These are phyloP conservation scores for Synanthedon andrenaeformis DNA, from an alignment of 2,888 invertebrate species.

Conservation along the genomic window DNA sequence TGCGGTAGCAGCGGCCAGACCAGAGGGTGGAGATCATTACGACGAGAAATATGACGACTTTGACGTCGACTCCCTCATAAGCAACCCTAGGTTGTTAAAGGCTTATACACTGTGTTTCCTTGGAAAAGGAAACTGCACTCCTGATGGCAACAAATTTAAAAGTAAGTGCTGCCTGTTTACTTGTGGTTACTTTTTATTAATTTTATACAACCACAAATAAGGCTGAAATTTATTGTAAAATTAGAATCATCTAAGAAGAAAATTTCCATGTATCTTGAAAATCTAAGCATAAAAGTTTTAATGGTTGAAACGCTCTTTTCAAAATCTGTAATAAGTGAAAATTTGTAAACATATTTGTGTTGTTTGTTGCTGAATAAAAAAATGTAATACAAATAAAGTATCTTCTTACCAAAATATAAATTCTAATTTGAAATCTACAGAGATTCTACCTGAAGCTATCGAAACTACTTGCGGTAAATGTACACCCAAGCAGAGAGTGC, in stretches of 20 bases:
- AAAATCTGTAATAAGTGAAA: no score
- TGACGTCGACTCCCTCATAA: constrained; percentile 18
- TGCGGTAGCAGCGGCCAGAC: constrained; percentile 17
- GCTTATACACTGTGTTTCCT: constrained; percentile 23
- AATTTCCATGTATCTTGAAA: no score
- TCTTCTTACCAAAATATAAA: no score
- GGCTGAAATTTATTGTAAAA: not conserved
- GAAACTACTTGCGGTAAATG: constrained; percentile 73
- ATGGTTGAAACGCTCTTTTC: no score
- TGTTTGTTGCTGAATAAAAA: no score
- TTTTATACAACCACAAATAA: not conserved
- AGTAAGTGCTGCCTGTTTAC: constrained; percentile 17
- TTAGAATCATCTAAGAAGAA: no score
- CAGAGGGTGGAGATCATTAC: constrained; percentile 15
- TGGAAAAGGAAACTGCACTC: constrained; percentile 28
- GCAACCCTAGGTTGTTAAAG: constrained; percentile 20
- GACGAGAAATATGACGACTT: constrained; percentile 28
- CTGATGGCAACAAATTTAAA: constrained; percentile 29
- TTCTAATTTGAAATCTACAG: constrained; percentile 6
- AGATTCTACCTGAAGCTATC: constrained; percentile 46
- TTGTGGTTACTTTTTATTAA: no score
- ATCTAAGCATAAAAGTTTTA: no score
- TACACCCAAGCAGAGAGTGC: constrained; percentile 71
- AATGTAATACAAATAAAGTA: no score
- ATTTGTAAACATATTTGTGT: no score